These are phyloP conservation scores for Pampusana beccarii DNA, from an alignment of 2,113 vertebrate genomes.

Conservation along the genomic window DNA sequence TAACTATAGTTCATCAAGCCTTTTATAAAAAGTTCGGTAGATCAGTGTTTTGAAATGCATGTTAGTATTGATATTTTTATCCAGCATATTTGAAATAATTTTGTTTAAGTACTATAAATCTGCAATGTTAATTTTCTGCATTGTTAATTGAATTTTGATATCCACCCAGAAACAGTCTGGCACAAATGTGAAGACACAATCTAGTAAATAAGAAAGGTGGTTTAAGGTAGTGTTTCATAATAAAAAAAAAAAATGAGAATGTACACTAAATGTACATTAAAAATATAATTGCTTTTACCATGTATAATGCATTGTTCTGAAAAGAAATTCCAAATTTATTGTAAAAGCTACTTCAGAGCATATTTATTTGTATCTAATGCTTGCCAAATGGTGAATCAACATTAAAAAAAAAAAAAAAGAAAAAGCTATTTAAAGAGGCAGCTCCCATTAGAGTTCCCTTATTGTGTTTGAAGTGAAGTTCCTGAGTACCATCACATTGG, in stretches of 20 bases:
- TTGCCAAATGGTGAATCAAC: neutral
- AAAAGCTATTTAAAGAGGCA: neutral
- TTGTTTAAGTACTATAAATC: neutral
- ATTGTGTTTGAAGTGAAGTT: neutral
- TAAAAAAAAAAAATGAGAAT: neutral
- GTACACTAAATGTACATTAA: neutral
- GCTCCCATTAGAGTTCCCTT: neutral
- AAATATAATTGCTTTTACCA: neutral
- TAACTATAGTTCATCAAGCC: neutral
- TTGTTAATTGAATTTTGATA: constrained; percentile 26
- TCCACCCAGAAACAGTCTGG: neutral
- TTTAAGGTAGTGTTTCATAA: neutral
- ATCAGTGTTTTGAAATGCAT: neutral
- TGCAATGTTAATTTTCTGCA: neutral
- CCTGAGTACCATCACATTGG: neutral
- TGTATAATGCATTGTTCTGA: neutral
- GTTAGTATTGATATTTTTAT: neutral
- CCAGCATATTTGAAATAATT: neutral
- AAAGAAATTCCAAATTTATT: neutral
- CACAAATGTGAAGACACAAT: neutral
- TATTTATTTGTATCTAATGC: neutral
- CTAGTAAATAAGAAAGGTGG: neutral
- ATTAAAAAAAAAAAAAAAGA: neutral
- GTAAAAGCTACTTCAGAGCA: neutral
- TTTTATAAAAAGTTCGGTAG: neutral